A percentile compares a stretch with the other conserved stretches of the same genome.
Conservation (phyloP, 92 coral and sea anemone species). For the Pocillopora grandis region DNA sequence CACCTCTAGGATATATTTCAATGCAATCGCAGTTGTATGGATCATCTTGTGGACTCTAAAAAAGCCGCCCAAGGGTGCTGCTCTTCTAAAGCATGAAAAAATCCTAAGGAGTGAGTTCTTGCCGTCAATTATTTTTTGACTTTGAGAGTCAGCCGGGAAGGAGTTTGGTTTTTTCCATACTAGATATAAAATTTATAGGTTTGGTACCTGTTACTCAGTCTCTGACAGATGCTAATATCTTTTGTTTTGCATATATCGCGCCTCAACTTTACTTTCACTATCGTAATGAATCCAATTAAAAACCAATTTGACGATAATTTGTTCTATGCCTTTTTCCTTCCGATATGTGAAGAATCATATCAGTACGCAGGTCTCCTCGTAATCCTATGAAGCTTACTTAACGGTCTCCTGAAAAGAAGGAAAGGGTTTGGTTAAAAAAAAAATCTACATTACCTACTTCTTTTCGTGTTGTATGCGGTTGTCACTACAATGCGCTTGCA, state of each 20-base stretch:
- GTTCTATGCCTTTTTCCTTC: neutral
- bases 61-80: too few relatives aligned
- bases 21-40: too few relatives aligned
- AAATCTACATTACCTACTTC: too few relatives aligned
- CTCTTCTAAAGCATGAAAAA: too few relatives aligned
- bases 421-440: too few relatives aligned
- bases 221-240: neutral
- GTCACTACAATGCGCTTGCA: too few relatives aligned
- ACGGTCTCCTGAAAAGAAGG: too few relatives aligned
- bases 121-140: neutral
- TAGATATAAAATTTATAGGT: neutral
- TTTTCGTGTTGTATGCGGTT: too few relatives aligned
- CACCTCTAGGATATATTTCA: too few relatives aligned
- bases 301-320: neutral
- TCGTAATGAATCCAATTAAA: neutral
- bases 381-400: too few relatives aligned
- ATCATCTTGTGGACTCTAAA: too few relatives aligned
- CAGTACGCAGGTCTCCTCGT: neutral
- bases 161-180: neutral
- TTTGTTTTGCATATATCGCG: slow-evolving; percentile 3
- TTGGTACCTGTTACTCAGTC: neutral
- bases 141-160: neutral
- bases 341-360: neutral
- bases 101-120: neutral
- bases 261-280: neutral